A percentile compares a stretch with the other conserved stretches of the same genome.
These are phyloP conservation scores for Synodontis membranacea DNA, from an alignment of 2,113 vertebrate genomes.

Conservation along the genomic window DNA sequence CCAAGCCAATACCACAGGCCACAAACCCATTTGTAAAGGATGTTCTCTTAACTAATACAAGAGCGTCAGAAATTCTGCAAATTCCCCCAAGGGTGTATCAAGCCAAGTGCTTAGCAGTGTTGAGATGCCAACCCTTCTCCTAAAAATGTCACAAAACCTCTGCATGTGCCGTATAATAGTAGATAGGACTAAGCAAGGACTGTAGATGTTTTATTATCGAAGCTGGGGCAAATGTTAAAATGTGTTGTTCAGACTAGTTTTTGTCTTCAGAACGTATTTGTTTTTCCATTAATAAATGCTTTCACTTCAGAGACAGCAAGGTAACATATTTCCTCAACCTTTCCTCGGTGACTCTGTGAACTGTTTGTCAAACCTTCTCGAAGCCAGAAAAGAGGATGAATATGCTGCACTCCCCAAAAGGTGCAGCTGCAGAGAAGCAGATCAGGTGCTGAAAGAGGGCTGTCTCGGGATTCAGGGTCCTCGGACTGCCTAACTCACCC, in stretches of 20 bases:
- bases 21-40: constrained; percentile 48
- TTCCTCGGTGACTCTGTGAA: constrained; percentile 57
- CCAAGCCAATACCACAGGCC: constrained; percentile 35
- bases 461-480: constrained; percentile 58
- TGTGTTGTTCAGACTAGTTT: neutral
- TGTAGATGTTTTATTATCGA: neutral
- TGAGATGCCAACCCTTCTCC: constrained; percentile 21
- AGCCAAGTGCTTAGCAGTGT: neutral
- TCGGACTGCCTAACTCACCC: constrained; percentile 44
- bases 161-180: neutral
- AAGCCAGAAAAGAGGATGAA: constrained; percentile 47
- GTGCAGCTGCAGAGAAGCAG: constrained; percentile 72
- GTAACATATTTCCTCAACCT: constrained; percentile 22
- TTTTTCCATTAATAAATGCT: constrained; percentile 1
- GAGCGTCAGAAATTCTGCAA: constrained; percentile 16
- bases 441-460: constrained; percentile 74
- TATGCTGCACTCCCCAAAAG: constrained; percentile 69
- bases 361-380: constrained; percentile 56
- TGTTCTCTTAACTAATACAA: constrained; percentile 38
- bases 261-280: neutral
- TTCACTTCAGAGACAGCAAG: constrained; percentile 18
- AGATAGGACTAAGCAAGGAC: neutral
- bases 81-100: neutral
- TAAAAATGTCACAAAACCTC: neutral
- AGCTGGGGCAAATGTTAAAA: neutral